Percentiles rank a stretch among this genome's conserved stretches.
phyloP scores from a whole-genome alignment of 1,140 invertebrate species.

The Platyura marginata region DNA sequence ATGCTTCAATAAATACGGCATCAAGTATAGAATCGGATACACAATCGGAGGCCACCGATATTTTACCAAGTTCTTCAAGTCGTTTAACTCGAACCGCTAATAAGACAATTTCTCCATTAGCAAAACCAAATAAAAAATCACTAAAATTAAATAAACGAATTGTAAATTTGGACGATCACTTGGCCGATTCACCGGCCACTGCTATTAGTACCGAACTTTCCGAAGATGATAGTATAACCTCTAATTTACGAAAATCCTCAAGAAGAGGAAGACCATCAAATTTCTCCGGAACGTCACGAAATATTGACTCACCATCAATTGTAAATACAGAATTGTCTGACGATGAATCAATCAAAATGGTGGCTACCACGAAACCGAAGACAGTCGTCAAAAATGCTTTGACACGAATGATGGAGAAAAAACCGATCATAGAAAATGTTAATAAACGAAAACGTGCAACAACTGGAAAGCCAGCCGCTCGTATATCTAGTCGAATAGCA shows the following conservation, averaged over 20 bases:
- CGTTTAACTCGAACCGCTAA: background rate
- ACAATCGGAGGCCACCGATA: background rate
- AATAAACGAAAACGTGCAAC: background rate
- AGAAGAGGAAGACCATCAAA: background rate
- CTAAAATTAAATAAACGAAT: too few species aligned
- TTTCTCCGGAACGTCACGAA: background rate
- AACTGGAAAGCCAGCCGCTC: background rate
- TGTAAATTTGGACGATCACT: too few species aligned
- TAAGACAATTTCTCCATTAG: too few species aligned
- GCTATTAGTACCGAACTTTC: background rate
- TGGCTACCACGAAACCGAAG: background rate
- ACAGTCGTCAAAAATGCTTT: constrained; percentile 1
- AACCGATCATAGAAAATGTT: background rate
- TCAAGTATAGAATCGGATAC: background rate
- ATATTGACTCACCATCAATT: background rate
- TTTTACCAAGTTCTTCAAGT: too few species aligned
- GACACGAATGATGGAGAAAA: background rate
- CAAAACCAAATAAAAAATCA: too few species aligned
- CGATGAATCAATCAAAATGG: background rate
- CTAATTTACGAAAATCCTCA: background rate
- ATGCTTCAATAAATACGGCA: background rate
- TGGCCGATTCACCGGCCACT: too few species aligned
- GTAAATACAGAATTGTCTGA: background rate
- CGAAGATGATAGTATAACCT: background rate
- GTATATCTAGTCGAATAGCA: constrained; percentile 1